These are phyloP conservation scores for Ranitomeya imitator DNA, from an alignment of 2,113 vertebrate species.

Conservation along the genomic window DNA sequence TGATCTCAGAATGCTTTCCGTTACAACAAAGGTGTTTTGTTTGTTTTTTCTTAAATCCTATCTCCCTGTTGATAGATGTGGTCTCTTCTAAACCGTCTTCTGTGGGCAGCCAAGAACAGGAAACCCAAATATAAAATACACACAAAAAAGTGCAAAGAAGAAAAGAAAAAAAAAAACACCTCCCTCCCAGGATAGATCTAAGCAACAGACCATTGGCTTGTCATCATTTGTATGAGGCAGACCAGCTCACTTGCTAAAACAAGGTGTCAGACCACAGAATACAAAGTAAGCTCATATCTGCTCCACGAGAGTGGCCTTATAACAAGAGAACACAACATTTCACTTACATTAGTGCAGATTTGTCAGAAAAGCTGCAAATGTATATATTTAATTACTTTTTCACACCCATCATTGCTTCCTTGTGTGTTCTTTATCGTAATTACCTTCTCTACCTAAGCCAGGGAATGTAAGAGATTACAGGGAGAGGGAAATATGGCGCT, in stretches of 20 bases:
- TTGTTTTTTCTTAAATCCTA: background rate
- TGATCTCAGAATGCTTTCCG: background rate
- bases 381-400: too few relatives aligned
- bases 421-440: too few relatives aligned
- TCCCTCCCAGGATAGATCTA: constrained; percentile 34
- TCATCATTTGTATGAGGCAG: background rate
- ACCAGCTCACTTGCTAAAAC: background rate
- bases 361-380: too few relatives aligned
- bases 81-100: constrained; percentile 31
- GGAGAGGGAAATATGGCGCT: too few relatives aligned
- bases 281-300: background rate
- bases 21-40: constrained; percentile 5
- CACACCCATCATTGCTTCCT: too few relatives aligned
- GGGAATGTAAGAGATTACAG: too few relatives aligned
- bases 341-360: background rate
- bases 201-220: background rate
- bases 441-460: too few relatives aligned
- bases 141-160: constrained; percentile 32
- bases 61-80: constrained; percentile 21
- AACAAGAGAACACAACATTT: background rate
- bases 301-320: background rate
- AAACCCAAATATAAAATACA: constrained; percentile 49
- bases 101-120: constrained; percentile 47
- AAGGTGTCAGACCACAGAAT: background rate
- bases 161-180: constrained; percentile 23